Percentiles rank a stretch among this genome's conserved stretches.
Conservation (phyloP, 2,113 vertebrate species). For the Carassius carassius region DNA sequence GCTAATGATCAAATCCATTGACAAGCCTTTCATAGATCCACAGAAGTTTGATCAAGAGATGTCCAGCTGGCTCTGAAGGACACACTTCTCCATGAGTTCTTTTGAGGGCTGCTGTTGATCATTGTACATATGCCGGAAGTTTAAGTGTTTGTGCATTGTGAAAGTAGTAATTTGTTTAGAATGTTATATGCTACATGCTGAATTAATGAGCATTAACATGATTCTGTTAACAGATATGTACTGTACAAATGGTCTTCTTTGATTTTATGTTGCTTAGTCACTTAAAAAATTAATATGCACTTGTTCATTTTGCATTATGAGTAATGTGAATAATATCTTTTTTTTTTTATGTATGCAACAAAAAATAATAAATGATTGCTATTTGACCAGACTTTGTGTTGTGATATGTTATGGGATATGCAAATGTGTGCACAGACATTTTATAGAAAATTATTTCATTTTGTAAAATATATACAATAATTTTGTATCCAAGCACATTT, state of each 20-base stretch:
- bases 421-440: background rate
- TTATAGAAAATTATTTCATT: background rate
- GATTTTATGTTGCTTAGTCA: background rate
- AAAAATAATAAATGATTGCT: conserved; percentile 22
- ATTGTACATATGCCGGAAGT: background rate
- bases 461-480: background rate
- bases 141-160: conserved; percentile 4
- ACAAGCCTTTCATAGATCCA: conserved; percentile 95
- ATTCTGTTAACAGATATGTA: background rate
- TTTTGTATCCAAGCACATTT: background rate
- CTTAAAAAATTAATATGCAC: background rate
- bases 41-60: conserved; percentile 88
- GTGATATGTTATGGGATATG: background rate
- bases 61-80: conserved; percentile 88
- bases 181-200: background rate
- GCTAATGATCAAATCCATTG: conserved; percentile 93
- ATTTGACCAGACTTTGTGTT: background rate
- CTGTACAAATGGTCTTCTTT: background rate
- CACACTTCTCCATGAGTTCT: background rate
- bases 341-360: conserved; percentile 26
- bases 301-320: conserved; percentile 7
- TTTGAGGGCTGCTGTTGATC: background rate
- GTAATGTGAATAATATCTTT: background rate
- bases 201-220: background rate
- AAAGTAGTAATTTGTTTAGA: background rate